Evolutionary conservation across 2,888 invertebrate genomes (phyloP), one percentile per base, ranked within the genome.

Genomic region (Lacanobia oleracea): DNA sequence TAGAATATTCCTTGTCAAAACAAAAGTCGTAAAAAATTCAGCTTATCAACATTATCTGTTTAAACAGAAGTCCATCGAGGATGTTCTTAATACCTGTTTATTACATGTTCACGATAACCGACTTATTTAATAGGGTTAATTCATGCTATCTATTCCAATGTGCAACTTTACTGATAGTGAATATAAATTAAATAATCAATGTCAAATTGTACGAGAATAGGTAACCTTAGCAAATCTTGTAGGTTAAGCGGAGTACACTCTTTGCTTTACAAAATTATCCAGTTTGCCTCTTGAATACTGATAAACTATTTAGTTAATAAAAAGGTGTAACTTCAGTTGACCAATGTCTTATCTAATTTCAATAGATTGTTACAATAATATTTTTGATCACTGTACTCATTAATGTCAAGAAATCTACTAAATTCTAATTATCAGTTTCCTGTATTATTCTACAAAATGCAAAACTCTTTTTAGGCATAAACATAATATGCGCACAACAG

Each of bases 1-100:
- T 43, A n/a, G n/a, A 48, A 50, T n/a, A n/a, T 48, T 27, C 8
- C 4, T n/a, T 10, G 6, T 1, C 23, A 23, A 14, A 12, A 16
- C 6, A n/a, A 18, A 51, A 18, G 9, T 33, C 6, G 9, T 27
- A 10, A 40, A 50, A 18, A 53, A 43, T 43, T 14, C 33, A 45
- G 12, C 16, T 43, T 43, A 61, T n/a, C 16, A 43, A 45, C 16
- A 37, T 51, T n/a, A 73, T 60, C 48, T n/a, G 9, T n/a, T 43
- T 16, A 33, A 5, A 14, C 73, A 60, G 23, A 53, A 43, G 14
- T 68, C 43, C 33, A 14, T 18, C 10, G 18, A 53, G n/a, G 33
- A 62, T 62, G n/a, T 53, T n/a, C n/a, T 10, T 51, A 51, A 71
- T 51, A 60, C 33, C 16, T n/a, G 33, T 33, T 60, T 72, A 51